Conservation (phyloP, 2,797 vertebrate genomes). For the Stomatorhinus walkeri region DNA sequence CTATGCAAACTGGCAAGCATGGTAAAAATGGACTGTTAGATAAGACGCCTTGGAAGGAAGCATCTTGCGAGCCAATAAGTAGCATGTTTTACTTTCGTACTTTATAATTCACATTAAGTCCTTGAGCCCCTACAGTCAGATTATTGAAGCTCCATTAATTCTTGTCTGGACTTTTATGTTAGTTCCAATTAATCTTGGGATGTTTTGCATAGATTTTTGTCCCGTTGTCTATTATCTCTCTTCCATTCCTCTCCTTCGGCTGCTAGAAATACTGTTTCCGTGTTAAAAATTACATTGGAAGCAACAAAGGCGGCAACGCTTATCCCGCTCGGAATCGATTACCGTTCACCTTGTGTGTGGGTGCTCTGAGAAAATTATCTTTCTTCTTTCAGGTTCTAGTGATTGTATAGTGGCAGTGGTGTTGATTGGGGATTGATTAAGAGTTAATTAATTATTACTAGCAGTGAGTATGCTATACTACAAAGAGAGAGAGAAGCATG, state of each 20-base stretch:
- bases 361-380: conserved; percentile 49
- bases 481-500: background rate
- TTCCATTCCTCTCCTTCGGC: conserved; percentile 36
- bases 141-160: conserved; percentile 12
- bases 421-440: conserved; percentile 62
- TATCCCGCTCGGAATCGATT: conserved; percentile 55
- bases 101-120: conserved; percentile 8
- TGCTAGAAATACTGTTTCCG: conserved; percentile 36
- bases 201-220: conserved; percentile 9
- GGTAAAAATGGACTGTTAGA: background rate
- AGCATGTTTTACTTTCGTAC: conserved; percentile 3
- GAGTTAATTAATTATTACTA: conserved; percentile 48
- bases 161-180: conserved; percentile 4
- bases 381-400: conserved; percentile 50
- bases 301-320: conserved; percentile 20
- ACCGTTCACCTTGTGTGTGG: conserved; percentile 43
- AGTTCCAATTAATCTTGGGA: conserved; percentile 9
- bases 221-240: conserved; percentile 9
- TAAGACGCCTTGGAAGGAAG: background rate
- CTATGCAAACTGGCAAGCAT: background rate
- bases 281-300: conserved; percentile 47
- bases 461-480: background rate
- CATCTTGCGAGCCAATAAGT: background rate
- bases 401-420: conserved; percentile 45
- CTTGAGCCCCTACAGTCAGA: background rate